Evolutionary conservation across 2,113 vertebrate genomes (phyloP), one percentile per base, ranked within the genome.

Genomic region (Crotalus tigris): DNA sequence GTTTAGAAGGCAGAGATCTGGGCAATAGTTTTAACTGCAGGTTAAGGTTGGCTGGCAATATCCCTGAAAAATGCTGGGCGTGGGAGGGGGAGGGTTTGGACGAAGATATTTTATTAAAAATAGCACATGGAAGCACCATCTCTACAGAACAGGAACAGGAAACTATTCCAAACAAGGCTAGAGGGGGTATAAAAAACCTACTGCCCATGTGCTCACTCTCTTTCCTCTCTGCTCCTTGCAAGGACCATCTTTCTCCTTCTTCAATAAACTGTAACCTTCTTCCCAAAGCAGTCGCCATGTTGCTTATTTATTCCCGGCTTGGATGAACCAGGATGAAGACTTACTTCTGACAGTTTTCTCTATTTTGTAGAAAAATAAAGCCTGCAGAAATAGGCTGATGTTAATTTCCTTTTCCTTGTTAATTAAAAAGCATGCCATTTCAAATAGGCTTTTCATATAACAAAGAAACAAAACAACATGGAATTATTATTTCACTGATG

Each of bases 1-100:
- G 54, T 85, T 92, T 57, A 51, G 54, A 29, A 90, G 85, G 88
- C 69, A 92, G 89, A 92, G 88, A 51, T 51, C 88, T 89, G 85
- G 49, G 88, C 53, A 92, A 90, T 57, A 44, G 75, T 86, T 64
- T 69, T 94, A 87, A 91, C 54, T 85, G 12, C 53, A 57, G 87
- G 88, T 92, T 92, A 92, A 90, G 53, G 51, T 90, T 17, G 19
- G 88, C 26, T 21, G 75, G 91, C 51, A 39, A 23, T 87, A 64
- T 10, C 39, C 55, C 10, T 15, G 5, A 57, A 69, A 23, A 51
- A 87, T 58, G 26, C 4, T 10, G 44, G 51, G 39, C 0, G 49
- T 51, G 54, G 5, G 44, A 23, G 87, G 21, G 19, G 4, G 26
- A 46, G n/a, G 57, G 26, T 53, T 9, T 87, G 75, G 26, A 46